phyloP scores from a whole-genome alignment of 2,888 invertebrate species.

The Rambutsinella grinnellia region DNA sequence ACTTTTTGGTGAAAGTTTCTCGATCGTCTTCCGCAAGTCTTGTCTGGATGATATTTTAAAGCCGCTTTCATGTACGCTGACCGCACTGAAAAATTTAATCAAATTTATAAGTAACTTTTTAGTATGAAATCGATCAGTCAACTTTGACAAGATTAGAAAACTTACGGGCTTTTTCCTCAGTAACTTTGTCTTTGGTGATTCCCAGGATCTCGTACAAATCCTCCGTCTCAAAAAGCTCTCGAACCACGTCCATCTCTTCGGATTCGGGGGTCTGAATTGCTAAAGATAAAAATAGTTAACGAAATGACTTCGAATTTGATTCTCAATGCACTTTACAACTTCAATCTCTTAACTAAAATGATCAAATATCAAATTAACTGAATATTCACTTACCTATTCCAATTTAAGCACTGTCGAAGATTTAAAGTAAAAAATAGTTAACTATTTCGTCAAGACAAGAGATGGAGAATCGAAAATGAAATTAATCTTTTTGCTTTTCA shows the following conservation, averaged over 20 bases:
- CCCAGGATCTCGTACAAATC: slow-evolving; percentile 57
- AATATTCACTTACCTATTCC: no score
- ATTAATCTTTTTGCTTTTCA: no score
- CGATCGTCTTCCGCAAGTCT: slow-evolving; percentile 54
- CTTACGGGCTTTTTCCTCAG: slow-evolving; percentile 59
- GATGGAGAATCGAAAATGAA: no score
- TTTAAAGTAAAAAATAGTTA: no score
- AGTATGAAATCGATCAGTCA: background rate
- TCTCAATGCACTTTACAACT: background rate
- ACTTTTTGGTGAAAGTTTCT: slow-evolving; percentile 61
- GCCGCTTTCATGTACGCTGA: slow-evolving; percentile 62
- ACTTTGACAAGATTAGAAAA: no score
- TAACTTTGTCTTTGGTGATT: slow-evolving; percentile 40
- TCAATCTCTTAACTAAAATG: background rate
- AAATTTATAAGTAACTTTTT: slow-evolving; percentile 1
- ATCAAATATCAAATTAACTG: background rate
- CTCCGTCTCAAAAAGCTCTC: slow-evolving; percentile 58
- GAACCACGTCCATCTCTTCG: slow-evolving; percentile 53
- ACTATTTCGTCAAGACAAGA: no score
- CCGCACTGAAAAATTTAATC: slow-evolving; percentile 44
- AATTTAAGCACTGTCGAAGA: no score
- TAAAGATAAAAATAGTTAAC: background rate
- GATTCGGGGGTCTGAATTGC: background rate
- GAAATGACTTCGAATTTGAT: background rate
- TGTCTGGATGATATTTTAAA: slow-evolving; percentile 62